Conservation (phyloP, 2,113 vertebrate genomes). For the Rhynchomys soricoides region DNA sequence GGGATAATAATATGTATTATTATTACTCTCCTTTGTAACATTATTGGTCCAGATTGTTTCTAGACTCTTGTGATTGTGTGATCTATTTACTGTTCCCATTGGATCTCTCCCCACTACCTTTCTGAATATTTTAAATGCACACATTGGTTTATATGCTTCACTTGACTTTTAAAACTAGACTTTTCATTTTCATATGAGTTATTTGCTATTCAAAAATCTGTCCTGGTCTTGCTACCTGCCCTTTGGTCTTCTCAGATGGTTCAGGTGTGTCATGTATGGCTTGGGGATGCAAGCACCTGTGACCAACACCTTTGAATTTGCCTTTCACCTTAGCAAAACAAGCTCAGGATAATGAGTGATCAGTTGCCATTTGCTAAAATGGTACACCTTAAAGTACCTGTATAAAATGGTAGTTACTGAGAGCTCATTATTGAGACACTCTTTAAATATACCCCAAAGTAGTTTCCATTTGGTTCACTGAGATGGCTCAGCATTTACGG, state of each 20-base stretch:
- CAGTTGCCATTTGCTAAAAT: neutral
- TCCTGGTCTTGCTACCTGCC: slow-evolving; percentile 5
- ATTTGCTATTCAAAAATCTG: slow-evolving; percentile 77
- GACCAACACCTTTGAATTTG: slow-evolving; percentile 70
- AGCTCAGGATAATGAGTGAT: neutral
- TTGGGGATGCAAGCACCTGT: slow-evolving; percentile 56
- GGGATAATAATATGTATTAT: neutral
- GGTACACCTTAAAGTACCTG: neutral
- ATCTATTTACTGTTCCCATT: neutral
- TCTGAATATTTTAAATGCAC: slow-evolving; percentile 27
- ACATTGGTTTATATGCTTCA: slow-evolving; percentile 37
- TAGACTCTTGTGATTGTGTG: neutral
- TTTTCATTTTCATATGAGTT: slow-evolving; percentile 70
- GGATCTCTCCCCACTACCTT: neutral
- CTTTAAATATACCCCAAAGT: neutral
- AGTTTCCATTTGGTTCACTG: neutral
- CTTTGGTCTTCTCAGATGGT: slow-evolving; percentile 59
- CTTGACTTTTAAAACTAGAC: slow-evolving; percentile 59
- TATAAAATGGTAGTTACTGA: slow-evolving; percentile 40
- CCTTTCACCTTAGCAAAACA: slow-evolving; percentile 59
- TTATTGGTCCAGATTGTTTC: neutral
- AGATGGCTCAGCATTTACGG: neutral
- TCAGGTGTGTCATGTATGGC: slow-evolving; percentile 38
- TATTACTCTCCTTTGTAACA: neutral
- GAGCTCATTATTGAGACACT: slow-evolving; percentile 18